A percentile compares a stretch with the other conserved stretches of the same genome.
Evolutionary conservation across 2,113 vertebrate species (phyloP).

Genomic region (Cinclus mexicanus): DNA sequence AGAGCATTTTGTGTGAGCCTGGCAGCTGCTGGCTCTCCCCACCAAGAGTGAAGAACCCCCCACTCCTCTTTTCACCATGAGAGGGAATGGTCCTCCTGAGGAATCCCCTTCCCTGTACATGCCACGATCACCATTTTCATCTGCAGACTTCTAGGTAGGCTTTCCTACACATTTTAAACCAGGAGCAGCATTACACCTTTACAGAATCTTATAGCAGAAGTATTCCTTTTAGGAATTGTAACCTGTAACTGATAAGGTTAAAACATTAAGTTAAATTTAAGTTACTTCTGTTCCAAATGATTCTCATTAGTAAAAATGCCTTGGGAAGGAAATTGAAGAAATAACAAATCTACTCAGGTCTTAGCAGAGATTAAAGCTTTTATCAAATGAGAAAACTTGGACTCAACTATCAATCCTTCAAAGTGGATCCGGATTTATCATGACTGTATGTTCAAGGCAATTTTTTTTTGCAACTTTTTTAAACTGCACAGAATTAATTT

Average conservation of each 20-base stretch:
- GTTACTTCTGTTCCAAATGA: not conserved
- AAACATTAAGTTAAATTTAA: not conserved
- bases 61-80: not conserved
- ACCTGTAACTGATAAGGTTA: not conserved
- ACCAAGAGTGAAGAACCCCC: too few species aligned
- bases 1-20: not conserved
- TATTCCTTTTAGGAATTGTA: not conserved
- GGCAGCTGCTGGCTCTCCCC: not conserved
- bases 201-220: rapidly evolving
- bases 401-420: not conserved
- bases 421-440: not conserved
- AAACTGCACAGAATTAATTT: not conserved
- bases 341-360: not conserved
- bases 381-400: not conserved
- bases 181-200: not conserved
- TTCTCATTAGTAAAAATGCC: not conserved
- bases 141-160: not conserved
- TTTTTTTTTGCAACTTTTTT: not conserved
- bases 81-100: not conserved
- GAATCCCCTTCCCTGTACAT: rapidly evolving
- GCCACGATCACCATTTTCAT: not conserved
- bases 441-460: not conserved
- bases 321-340: not conserved
- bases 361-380: not conserved
- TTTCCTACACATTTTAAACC: not conserved